A percentile compares a stretch with the other conserved stretches of the same genome.
Conservation (phyloP, 2,888 invertebrate species). For the Tenodera sinensis region DNA sequence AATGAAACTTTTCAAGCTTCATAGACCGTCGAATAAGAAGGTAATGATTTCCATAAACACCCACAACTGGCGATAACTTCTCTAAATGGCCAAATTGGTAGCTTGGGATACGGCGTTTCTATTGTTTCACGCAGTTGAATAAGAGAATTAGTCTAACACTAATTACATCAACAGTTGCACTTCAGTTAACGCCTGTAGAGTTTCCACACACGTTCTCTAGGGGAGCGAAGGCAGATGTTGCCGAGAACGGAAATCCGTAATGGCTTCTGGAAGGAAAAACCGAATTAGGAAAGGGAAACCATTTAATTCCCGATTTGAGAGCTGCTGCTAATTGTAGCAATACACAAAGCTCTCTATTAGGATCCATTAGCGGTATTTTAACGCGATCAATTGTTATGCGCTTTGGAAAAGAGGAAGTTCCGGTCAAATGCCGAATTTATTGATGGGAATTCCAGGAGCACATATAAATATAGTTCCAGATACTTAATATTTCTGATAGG, state of each 20-base stretch:
- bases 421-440: background rate
- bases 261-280: background rate
- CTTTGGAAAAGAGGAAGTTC: background rate
- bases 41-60: background rate
- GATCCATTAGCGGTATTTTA: background rate
- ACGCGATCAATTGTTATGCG: background rate
- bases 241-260: background rate
- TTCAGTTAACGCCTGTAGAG: background rate
- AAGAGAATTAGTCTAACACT: background rate
- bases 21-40: too few species aligned
- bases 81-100: background rate
- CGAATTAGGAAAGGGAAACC: background rate
- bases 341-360: background rate
- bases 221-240: background rate
- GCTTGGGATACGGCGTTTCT: background rate
- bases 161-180: background rate
- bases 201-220: too few species aligned
- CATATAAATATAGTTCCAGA: background rate
- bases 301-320: background rate
- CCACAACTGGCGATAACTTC: background rate
- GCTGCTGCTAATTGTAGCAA: background rate
- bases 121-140: background rate
- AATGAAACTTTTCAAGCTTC: too few species aligned
- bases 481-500: too few species aligned
- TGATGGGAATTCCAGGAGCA: background rate